Base-by-base conservation (phyloP, 2,797 vertebrate species). In the Myotis myotis region DNA sequence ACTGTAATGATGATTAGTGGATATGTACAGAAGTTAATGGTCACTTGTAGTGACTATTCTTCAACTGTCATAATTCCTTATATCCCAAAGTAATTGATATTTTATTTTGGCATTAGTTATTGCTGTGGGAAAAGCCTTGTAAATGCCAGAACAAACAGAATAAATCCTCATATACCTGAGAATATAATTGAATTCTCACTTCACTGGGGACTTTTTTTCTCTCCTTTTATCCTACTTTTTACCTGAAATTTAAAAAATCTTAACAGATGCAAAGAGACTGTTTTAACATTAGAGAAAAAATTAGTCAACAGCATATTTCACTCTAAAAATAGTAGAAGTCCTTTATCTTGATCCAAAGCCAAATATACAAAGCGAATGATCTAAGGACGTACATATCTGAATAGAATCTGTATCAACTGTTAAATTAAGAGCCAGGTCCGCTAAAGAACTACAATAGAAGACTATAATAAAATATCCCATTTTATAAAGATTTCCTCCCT, bases 261-360 rank as follows among this genome's bases (percentile, higher is more conserved):
- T 60, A 66, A 20, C 41, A 66, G 41, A 47, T 47, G 47, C 47
- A 47, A 47, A 47, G 47, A 47, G 47, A 47, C 47, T 6, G 8
- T 85, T 93, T 96, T 82, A 82, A 79, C 72, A 47, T 75, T 81
- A 23, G 36, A 53, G 72, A 22, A 60, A 87, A 89, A 93, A 66
- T 84, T 12, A 80, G 36, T 94, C 62, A 75, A 62, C 23, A 89
- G 74, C 23, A 49, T 91, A 57, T 85, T 75, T 62, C 4, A 19
- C 30, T 87, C 87, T 85, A 62, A 94, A 96, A 80, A 84, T 82
- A 66, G 33, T 70, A 89, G 13, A 51, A 53, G 78, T 89, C 51
- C 44, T 91, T 95, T 87, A 86, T 92, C 89, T 89, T 71, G 60
- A 83, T 91, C 55, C 70, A 25, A 92, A 94, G 85, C 66, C 72